phyloP scores from a whole-genome alignment of 2,888 invertebrate genomes.

The Crematogaster levior region DNA sequence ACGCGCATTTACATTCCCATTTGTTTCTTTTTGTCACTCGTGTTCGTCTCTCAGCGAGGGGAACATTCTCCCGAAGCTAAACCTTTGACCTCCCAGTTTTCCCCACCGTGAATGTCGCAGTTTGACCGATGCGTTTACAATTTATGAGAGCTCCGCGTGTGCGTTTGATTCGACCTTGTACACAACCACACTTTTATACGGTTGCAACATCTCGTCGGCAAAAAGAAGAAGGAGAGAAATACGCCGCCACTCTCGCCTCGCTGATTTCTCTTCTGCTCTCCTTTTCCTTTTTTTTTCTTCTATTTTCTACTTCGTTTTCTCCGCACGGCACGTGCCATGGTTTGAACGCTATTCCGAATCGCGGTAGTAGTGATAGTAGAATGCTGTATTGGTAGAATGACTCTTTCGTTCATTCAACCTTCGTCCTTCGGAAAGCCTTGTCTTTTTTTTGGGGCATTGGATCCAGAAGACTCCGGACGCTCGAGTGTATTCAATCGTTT shows the following conservation, averaged over 20 bases:
- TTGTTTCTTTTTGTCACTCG: not conserved
- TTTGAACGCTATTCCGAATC: not conserved
- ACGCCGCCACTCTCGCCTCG: not conserved
- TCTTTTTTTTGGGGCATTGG: not conserved
- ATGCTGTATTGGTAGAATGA: not conserved
- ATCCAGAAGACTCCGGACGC: not conserved
- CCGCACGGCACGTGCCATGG: not conserved
- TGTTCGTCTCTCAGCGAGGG: not conserved
- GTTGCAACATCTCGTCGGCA: not conserved
- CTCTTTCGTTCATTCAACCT: conserved; percentile 5
- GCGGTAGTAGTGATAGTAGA: not conserved
- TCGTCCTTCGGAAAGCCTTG: not conserved
- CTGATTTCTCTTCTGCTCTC: conserved; percentile 21
- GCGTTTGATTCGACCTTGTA: conserved; percentile 33
- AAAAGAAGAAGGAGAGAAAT: not conserved
- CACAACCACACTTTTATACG: not conserved
- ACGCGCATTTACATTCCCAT: conserved; percentile 16
- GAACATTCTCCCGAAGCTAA: conserved; percentile 33
- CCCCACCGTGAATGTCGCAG: conserved; percentile 3
- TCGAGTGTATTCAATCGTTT: not conserved
- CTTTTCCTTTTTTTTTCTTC: not conserved
- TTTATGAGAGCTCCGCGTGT: conserved; percentile 66
- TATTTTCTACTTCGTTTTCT: conserved; percentile 2
- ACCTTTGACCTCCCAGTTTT: conserved; percentile 62
- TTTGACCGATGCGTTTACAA: conserved; percentile 65